Conservation (phyloP, 35 echinoderm and acorn worm species). For the Apostichopus californicus region DNA sequence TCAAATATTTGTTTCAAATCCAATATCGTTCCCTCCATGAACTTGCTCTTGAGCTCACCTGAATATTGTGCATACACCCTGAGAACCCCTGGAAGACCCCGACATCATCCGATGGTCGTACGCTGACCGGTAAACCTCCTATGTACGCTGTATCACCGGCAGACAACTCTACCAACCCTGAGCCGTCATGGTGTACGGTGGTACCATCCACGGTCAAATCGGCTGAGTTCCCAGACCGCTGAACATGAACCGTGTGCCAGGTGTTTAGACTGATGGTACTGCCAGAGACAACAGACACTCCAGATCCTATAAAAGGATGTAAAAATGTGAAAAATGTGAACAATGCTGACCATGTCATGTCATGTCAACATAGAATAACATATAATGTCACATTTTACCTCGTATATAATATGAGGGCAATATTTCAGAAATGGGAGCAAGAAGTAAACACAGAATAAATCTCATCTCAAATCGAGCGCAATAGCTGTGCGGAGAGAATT, state of each 20-base stretch:
- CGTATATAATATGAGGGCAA: too few species aligned
- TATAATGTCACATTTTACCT: too few species aligned
- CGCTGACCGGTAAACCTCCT: slow-evolving; percentile 61
- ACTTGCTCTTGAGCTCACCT: slow-evolving; percentile 56
- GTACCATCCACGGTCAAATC: slow-evolving; percentile 70
- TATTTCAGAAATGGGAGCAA: too few species aligned
- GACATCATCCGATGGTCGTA: slow-evolving; percentile 52
- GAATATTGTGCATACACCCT: slow-evolving; percentile 81
- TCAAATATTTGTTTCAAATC: background rate
- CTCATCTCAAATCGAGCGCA: too few species aligned
- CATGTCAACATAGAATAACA: too few species aligned
- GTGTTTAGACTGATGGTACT: slow-evolving; percentile 53
- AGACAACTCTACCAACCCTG: slow-evolving; percentile 64
- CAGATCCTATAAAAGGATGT: slow-evolving; percentile 43
- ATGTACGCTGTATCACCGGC: slow-evolving; percentile 58
- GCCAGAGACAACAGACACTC: slow-evolving; percentile 56
- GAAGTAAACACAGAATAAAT: too few species aligned
- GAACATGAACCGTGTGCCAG: slow-evolving; percentile 72
- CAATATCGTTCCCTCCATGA: background rate
- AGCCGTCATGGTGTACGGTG: slow-evolving; percentile 39
- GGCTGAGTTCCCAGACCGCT: slow-evolving; percentile 59
- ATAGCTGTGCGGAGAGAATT: too few species aligned
- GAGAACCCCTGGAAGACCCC: slow-evolving; percentile 67
- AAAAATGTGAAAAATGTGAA: background rate
- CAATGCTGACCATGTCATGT: too few species aligned